Conservation (phyloP, 2,888 invertebrate species). For the Sipha maydis region DNA sequence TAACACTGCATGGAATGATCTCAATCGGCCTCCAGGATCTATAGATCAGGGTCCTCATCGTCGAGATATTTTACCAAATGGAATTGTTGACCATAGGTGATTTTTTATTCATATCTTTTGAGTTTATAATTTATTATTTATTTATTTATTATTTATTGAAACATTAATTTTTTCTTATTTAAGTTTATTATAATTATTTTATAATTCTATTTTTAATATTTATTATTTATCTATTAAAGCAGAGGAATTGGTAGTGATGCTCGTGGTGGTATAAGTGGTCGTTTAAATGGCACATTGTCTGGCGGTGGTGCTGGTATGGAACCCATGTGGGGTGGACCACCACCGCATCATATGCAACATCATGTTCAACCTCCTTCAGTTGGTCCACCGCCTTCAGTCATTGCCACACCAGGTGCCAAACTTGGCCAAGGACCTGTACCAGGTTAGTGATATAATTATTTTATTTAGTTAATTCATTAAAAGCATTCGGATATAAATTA, state of each 20-base stretch:
- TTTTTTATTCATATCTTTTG: neutral
- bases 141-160: no score
- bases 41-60: conserved; percentile 61
- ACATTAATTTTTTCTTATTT: no score
- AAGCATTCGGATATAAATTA: conserved; percentile 64
- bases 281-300: conserved; percentile 75
- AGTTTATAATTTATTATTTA: no score
- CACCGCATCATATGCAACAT: conserved; percentile 68
- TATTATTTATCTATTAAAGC: conserved; percentile 8
- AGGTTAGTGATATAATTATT: conserved; percentile 53
- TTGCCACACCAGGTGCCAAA: conserved; percentile 61
- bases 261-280: conserved; percentile 82
- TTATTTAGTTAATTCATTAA: neutral
- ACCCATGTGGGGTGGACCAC: conserved; percentile 81
- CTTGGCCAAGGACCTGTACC: conserved; percentile 62
- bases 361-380: conserved; percentile 63
- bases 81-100: conserved; percentile 60
- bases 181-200: no score
- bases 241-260: conserved; percentile 72
- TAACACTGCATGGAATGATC: conserved; percentile 59
- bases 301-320: conserved; percentile 68
- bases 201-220: neutral
- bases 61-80: conserved; percentile 56
- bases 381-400: conserved; percentile 65
- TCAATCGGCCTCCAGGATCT: conserved; percentile 58